Percentiles rank a stretch among this genome's conserved stretches.
Conservation (phyloP, 2,113 vertebrate genomes). For the Neotoma lepida region DNA sequence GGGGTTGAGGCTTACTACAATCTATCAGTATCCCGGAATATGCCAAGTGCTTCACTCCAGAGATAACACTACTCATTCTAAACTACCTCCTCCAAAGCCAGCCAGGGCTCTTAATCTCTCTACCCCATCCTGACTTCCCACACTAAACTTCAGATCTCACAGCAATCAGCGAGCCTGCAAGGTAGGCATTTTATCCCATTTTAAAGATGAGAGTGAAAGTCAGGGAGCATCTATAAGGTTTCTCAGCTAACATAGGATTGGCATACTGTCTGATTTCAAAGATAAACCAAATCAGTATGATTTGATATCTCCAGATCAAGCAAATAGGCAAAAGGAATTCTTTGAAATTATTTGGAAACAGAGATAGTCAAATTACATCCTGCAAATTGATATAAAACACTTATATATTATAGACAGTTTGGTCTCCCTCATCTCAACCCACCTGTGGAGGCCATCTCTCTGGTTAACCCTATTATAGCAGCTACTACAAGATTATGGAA, state of each 20-base stretch:
- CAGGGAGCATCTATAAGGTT: background rate
- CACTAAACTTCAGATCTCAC: background rate
- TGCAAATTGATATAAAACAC: background rate
- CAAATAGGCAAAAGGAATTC: slow-evolving; percentile 3
- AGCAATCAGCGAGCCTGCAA: background rate
- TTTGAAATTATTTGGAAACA: slow-evolving; percentile 47
- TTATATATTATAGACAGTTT: background rate
- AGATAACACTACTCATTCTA: background rate
- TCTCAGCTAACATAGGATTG: slow-evolving; percentile 11
- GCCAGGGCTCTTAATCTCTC: background rate
- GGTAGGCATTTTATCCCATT: background rate
- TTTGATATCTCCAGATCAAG: slow-evolving; percentile 14
- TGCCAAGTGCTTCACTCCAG: background rate
- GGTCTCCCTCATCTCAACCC: background rate
- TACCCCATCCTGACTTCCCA: background rate
- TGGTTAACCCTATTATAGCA: background rate
- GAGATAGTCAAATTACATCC: background rate
- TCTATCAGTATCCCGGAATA: background rate
- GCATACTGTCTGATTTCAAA: slow-evolving; percentile 37
- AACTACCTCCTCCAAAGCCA: background rate
- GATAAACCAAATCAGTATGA: background rate
- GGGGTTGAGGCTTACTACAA: background rate
- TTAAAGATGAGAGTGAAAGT: background rate
- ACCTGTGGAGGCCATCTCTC: background rate
- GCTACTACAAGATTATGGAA: slow-evolving; percentile 6